Base-by-base conservation (phyloP, 2,888 invertebrate species). In the Mesorhabditis spiculigera region DNA sequence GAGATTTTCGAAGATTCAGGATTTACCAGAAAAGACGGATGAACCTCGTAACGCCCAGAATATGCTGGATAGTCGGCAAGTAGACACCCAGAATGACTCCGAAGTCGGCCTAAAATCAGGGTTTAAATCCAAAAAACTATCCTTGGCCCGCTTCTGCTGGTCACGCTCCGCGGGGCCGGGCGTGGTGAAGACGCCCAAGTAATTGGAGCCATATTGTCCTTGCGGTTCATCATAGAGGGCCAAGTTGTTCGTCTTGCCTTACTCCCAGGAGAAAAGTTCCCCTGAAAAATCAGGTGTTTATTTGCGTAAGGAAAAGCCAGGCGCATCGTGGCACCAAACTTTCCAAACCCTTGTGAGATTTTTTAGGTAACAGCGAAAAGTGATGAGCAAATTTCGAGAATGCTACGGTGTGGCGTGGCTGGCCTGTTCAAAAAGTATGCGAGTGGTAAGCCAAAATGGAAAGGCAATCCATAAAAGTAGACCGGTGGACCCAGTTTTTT, bases 61-160 rank as follows among this genome's bases (percentile, higher is more conserved):
- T 98, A 89, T 99, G 98, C 89, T 99, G 98, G 86, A 98, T 95
- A 88, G 97, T 98, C 71, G 98, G 98, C 75, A 99, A 90, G 89
- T 92, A 98, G 78, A 97, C 97, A 73, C 98, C 98, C 87, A 98
- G 92, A 86, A 98, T 91, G 62, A 96, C 97, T 85, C 98, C 98
- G 91, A 98, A 93, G 77, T 95, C 93, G 63, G 95, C 93, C 64
- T 91, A 90, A 83, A 86, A 64, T 5, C 28, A n/a, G 13, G 4
- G 6, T 64, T 3, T 16, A 43, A 67, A 8, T 2, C 2, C 6
- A n/a, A n/a, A 2, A 3, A 41, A 16, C 5, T 65, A 43, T 42
- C 73, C 61, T 75, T 73, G 6, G 73, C 73, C 16, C 76, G 73
- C 64, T 81, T 81, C 74, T 79, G 77, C 65, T 81, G 78, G 16